Percentiles rank a stretch among this genome's conserved stretches.
These are phyloP conservation scores for Euphysa ruthae DNA, from an alignment of 30 jellyfish, hydroid and myxozoan genomes.

Conservation along the genomic window DNA sequence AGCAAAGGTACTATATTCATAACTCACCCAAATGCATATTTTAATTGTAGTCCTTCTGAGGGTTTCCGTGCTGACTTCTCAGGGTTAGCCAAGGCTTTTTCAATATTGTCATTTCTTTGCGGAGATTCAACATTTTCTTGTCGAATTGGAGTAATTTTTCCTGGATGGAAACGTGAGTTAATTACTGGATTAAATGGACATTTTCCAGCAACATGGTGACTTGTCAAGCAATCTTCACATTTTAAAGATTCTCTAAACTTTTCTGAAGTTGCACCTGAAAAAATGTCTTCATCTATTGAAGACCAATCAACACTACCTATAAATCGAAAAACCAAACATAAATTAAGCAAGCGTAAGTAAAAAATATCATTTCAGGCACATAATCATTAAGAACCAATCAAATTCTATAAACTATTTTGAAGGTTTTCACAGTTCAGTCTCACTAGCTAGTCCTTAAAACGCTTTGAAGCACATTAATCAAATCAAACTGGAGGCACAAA, in stretches of 20 bases:
- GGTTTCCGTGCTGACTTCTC: constrained; percentile 71
- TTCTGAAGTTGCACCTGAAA: constrained; percentile 65
- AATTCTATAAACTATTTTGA: too few relatives aligned
- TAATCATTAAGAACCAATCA: too few relatives aligned
- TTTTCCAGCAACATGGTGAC: constrained; percentile 48
- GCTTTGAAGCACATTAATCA: too few relatives aligned
- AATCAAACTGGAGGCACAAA: too few relatives aligned
- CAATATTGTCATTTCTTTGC: constrained; percentile 57
- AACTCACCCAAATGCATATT: constrained; percentile 92
- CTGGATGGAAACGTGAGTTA: neutral
- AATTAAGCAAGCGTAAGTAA: too few relatives aligned
- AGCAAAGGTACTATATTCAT: too few relatives aligned
- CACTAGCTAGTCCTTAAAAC: too few relatives aligned
- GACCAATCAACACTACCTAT: constrained; percentile 55
- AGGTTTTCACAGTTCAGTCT: too few relatives aligned
- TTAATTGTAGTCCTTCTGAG: constrained; percentile 66
- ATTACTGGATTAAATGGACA: constrained; percentile 58
- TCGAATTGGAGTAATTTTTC: constrained; percentile 4
- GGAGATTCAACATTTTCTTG: constrained; percentile 15
- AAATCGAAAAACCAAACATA: too few relatives aligned
- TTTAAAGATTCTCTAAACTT: constrained; percentile 33
- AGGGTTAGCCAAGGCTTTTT: constrained; percentile 79
- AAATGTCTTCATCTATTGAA: constrained; percentile 59
- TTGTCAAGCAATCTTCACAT: constrained; percentile 63
- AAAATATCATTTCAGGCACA: too few relatives aligned